Conservation (phyloP, 2,113 vertebrate genomes). For the Ctenomys sociabilis region DNA sequence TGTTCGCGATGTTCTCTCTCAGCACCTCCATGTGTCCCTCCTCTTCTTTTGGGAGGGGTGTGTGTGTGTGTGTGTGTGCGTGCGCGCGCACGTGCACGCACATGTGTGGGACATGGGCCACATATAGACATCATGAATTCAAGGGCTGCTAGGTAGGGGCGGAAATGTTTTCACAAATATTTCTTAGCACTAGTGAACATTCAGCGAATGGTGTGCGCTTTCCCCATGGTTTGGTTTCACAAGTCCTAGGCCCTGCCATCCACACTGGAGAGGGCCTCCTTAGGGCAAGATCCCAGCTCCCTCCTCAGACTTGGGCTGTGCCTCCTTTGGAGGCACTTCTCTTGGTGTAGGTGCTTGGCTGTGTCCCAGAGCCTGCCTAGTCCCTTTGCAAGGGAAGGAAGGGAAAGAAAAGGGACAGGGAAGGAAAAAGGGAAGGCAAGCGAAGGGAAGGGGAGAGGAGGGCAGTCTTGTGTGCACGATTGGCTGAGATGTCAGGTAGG, state of each 20-base stretch:
- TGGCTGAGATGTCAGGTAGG: background rate
- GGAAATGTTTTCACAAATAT: background rate
- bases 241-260: background rate
- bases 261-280: fast-evolving
- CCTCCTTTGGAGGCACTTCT: background rate
- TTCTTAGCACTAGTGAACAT: background rate
- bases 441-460: background rate
- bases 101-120: too few relatives aligned
- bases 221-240: background rate
- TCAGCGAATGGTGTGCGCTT: background rate
- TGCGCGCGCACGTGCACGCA: background rate
- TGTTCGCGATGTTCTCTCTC: background rate
- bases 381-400: background rate
- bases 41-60: background rate
- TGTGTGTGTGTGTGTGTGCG: background rate
- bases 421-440: background rate
- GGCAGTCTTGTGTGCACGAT: background rate
- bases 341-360: fast-evolving
- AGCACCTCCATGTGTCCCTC: conserved; percentile 29
- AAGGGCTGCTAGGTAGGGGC: background rate
- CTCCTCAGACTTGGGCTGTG: background rate
- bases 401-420: too few relatives aligned
- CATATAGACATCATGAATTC: too few relatives aligned
- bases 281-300: background rate
- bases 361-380: background rate